phyloP scores from a whole-genome alignment of 2,797 vertebrate species.

The Dicrostonyx torquatus region DNA sequence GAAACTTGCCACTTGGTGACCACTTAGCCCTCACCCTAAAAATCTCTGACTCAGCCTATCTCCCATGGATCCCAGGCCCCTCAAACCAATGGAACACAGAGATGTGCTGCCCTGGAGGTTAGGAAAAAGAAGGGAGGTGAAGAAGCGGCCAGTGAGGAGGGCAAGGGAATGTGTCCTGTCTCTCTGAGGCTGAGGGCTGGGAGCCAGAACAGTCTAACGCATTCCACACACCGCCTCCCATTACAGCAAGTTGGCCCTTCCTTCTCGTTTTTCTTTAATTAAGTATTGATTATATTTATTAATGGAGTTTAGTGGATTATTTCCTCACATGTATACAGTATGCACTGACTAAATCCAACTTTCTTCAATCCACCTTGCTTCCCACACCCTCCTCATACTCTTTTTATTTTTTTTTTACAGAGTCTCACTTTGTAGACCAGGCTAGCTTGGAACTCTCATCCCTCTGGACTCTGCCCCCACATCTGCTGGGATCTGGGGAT shows the following conservation, averaged over 20 bases:
- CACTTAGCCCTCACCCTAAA: not conserved
- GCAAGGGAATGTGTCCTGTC: not conserved
- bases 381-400: not conserved
- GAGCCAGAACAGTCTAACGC: not conserved
- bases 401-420: not conserved
- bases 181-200: not conserved
- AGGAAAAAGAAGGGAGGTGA: not conserved
- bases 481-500: not conserved
- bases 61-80: not conserved
- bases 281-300: not conserved
- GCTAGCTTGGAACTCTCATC: not conserved
- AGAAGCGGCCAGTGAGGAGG: accelerated
- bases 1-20: not conserved
- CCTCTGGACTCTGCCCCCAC: not conserved
- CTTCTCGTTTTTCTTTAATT: not conserved
- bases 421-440: not conserved
- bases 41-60: not conserved
- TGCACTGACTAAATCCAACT: not conserved
- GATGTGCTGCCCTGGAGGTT: not conserved
- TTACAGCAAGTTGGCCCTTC: not conserved
- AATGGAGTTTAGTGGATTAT: not conserved
- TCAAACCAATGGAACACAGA: not conserved
- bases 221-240: too few species aligned
- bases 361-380: not conserved
- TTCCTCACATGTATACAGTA: not conserved